Evolutionary conservation across 2,888 invertebrate genomes (phyloP), one percentile per base, ranked within the genome.

Genomic region (Leucozona laternaria): DNA sequence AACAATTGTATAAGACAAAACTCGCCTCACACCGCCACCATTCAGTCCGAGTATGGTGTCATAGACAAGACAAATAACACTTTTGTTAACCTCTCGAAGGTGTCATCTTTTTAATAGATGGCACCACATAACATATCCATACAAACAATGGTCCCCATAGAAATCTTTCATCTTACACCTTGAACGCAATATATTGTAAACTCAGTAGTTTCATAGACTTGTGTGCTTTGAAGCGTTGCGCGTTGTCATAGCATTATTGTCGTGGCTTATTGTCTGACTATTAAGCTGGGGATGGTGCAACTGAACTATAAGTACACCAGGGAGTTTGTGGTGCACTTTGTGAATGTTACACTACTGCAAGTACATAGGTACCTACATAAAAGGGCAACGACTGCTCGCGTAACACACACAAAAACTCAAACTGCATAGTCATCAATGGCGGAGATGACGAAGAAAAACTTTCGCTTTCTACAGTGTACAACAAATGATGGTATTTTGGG

Each of bases 301-400:
- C 70, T 31, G 60, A 37, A 50, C 50, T 82, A 70, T 58, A 64
- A 15, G 53, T 82, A 75, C 45, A 25, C 20, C 8, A 68, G 22
- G 2, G 15, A 60, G 17, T 34, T 48, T 78, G 43, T 60, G 83
- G 15, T 84, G 84, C 84, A 84, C 58, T 84, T 83, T 76, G 55
- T 68, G 72, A 80, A 85, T 77, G 72, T 77, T 60, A 66, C 28
- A 76, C 53, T 66, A 71, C n/a, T 45, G 43, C 5, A 11, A 28
- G 72, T 72, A 85, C 84, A 80, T 80, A 77, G 80, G 43, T 2
- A 11, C 17, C 66, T 72, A 85, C 84, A 80, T 80, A 77, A 85
- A 85, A 85, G 84, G 84, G 79, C 80, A 85, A 85, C 84, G 84
- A 85, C 84, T 83, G 77, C 43, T 77, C 73, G 78, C 73, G 57